phyloP scores from a whole-genome alignment of 1,140 invertebrate species.

The Macrobrachium rosenbergii region DNA sequence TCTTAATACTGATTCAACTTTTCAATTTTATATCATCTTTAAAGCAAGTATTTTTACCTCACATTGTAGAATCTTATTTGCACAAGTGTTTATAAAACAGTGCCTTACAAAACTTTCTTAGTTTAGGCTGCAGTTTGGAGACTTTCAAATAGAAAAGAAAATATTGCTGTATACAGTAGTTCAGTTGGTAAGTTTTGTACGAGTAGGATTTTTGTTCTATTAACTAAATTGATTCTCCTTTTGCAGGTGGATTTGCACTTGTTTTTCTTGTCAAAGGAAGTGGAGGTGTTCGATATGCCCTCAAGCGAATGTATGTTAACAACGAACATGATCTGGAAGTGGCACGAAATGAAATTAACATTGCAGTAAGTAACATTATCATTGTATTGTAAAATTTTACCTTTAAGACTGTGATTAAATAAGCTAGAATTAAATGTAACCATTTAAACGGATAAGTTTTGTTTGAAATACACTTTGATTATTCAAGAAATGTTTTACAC shows the following conservation, averaged over 20 bases:
- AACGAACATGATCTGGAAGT: constrained; percentile 90
- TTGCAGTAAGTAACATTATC: constrained; percentile 80
- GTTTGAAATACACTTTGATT: no score
- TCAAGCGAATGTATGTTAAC: constrained; percentile 94
- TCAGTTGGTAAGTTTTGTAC: background rate
- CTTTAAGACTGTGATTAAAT: background rate
- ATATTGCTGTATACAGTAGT: no score
- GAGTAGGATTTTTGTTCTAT: no score
- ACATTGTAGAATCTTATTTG: no score
- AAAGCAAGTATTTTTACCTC: no score
- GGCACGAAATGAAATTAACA: constrained; percentile 92
- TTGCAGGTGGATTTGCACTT: constrained; percentile 87
- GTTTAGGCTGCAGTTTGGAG: no score
- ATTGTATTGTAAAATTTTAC: background rate
- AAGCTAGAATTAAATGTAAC: background rate
- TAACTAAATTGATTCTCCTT: background rate
- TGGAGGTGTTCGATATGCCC: constrained; percentile 76
- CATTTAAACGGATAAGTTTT: no score
- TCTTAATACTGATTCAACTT: no score
- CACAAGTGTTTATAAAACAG: no score
- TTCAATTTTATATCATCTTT: no score
- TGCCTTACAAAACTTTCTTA: no score
- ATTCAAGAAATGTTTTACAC: no score
- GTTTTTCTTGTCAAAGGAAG: constrained; percentile 81
- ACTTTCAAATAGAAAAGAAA: background rate